Conservation (phyloP, 2,888 invertebrate genomes). For the Sycophila texana region DNA sequence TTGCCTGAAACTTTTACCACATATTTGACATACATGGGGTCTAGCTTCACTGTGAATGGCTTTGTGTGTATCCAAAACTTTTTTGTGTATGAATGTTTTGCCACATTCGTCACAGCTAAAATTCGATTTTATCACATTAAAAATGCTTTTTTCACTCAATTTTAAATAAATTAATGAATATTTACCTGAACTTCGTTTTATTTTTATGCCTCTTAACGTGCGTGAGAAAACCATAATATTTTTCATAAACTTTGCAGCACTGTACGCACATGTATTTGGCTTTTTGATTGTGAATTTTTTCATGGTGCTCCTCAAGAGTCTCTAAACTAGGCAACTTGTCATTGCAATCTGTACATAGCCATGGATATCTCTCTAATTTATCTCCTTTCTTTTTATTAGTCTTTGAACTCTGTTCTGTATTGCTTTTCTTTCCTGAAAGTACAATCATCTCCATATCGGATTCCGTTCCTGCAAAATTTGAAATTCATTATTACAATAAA, state of each 20-base stretch:
- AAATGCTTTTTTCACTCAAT: background rate
- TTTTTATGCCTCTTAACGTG: conserved; percentile 82
- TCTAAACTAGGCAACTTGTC: conserved; percentile 75
- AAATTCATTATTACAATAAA: conserved; percentile 10
- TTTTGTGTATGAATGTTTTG: conserved; percentile 78
- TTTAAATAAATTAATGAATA: conserved; percentile 5
- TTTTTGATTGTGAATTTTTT: conserved; percentile 80
- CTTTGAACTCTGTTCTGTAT: conserved; percentile 54
- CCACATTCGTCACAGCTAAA: conserved; percentile 78
- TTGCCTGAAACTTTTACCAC: conserved; percentile 79
- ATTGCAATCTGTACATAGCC: conserved; percentile 78
- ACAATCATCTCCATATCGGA: conserved; percentile 71
- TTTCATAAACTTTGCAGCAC: conserved; percentile 81
- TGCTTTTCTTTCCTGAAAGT: conserved; percentile 62
- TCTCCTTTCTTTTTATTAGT: conserved; percentile 66
- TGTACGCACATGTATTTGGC: conserved; percentile 82
- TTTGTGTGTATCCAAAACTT: conserved; percentile 76
- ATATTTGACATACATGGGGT: conserved; percentile 77
- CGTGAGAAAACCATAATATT: conserved; percentile 81
- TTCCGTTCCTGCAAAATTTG: conserved; percentile 66
- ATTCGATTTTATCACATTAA: background rate
- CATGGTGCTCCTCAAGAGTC: conserved; percentile 80
- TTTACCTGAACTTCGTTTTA: conserved; percentile 79
- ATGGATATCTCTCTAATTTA: conserved; percentile 77
- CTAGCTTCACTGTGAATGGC: conserved; percentile 77